phyloP scores from a whole-genome alignment of 2,113 vertebrate genomes.

The Microtus pennsylvanicus region DNA sequence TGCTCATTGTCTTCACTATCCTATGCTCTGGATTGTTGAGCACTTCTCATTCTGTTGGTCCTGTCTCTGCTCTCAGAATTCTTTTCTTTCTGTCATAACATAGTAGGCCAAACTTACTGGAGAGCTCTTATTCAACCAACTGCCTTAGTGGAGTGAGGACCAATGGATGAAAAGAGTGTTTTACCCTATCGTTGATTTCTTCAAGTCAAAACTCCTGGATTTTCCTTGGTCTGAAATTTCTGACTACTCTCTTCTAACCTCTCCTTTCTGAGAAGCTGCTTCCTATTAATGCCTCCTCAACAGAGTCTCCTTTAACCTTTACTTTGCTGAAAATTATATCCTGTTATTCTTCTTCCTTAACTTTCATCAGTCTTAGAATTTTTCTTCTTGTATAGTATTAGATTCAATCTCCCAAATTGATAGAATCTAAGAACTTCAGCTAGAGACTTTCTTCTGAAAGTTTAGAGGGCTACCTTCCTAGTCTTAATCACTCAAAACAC shows the following conservation, averaged over 20 bases:
- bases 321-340: constrained; percentile 40
- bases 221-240: constrained; percentile 67
- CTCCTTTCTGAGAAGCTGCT: constrained; percentile 58
- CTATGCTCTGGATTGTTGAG: constrained; percentile 34
- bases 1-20: constrained; percentile 54
- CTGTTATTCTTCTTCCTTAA: constrained; percentile 50
- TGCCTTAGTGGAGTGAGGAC: constrained; percentile 75
- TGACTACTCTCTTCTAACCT: constrained; percentile 40
- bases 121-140: constrained; percentile 68
- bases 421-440: constrained; percentile 52
- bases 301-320: constrained; percentile 58
- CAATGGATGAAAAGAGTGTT: constrained; percentile 61
- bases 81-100: constrained; percentile 60
- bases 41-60: constrained; percentile 56
- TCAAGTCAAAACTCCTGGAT: constrained; percentile 60
- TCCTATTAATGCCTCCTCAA: constrained; percentile 18
- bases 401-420: constrained; percentile 50
- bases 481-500: constrained; percentile 45
- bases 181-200: constrained; percentile 44
- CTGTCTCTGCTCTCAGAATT: constrained; percentile 63
- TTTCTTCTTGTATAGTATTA: constrained; percentile 58
- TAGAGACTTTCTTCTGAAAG: constrained; percentile 53
- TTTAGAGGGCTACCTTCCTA: constrained; percentile 45
- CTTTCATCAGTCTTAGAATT: constrained; percentile 45
- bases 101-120: constrained; percentile 56